A percentile compares a stretch with the other conserved stretches of the same genome.
These are phyloP conservation scores for Druon quercuslanigerum DNA, from an alignment of 1,140 invertebrate genomes.

Conservation along the genomic window DNA sequence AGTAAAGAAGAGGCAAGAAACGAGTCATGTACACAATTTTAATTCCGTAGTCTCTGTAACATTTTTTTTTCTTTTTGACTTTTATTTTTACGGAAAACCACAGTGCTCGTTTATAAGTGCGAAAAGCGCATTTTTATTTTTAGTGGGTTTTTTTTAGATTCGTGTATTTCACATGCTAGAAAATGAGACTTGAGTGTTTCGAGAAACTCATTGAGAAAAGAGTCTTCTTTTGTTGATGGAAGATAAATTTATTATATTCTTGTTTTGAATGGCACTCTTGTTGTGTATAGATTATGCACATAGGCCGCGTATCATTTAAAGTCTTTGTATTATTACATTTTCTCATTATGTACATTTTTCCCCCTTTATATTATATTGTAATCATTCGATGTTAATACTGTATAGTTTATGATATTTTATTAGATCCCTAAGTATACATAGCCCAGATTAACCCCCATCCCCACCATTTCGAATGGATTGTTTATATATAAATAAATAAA, in stretches of 20 bases:
- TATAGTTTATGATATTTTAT: conserved; percentile 71
- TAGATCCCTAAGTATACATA: conserved; percentile 62
- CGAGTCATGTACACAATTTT: conserved; percentile 43
- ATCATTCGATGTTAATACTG: conserved; percentile 70
- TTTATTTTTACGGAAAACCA: not conserved
- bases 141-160: not conserved
- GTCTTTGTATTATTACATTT: conserved; percentile 58
- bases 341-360: conserved; percentile 62
- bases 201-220: not conserved
- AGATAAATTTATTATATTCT: conserved; percentile 26
- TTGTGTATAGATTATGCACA: conserved; percentile 69
- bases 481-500: conserved; percentile 59
- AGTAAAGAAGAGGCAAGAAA: conserved; percentile 18
- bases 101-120: conserved; percentile 8
- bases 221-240: not conserved
- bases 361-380: conserved; percentile 50
- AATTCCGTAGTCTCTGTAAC: conserved; percentile 11
- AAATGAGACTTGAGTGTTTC: not conserved
- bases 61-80: not conserved
- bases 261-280: conserved; percentile 47
- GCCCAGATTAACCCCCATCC: conserved; percentile 57
- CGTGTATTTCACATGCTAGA: conserved; percentile 1
- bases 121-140: conserved; percentile 1
- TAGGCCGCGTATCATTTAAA: conserved; percentile 56
- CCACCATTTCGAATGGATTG: conserved; percentile 59